Evolutionary conservation across 2,888 invertebrate species (phyloP), one percentile per base, ranked within the genome.

Genomic region (Choreutis nemorana): DNA sequence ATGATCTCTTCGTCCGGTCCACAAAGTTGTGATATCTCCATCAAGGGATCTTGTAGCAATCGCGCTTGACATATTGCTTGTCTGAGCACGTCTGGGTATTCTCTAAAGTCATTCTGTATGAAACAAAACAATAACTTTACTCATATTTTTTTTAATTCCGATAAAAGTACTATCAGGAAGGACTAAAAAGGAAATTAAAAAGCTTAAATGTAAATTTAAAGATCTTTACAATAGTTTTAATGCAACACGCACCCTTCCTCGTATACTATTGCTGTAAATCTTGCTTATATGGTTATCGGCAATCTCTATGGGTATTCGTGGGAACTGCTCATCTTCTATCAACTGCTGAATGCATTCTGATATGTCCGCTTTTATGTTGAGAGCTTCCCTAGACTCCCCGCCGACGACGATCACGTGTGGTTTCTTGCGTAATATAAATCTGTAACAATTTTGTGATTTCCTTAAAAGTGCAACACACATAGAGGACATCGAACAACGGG

Each of bases 1-100:
- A 99, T 73, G 40, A 99, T 93, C 80, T 99, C 99, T 41, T 98
- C 97, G 52, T 99, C 98, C 0, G 90, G 86, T 3, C 95, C 96
- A 61, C 97, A 98, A 0, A 99, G 78, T 55, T 98, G 97, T 1
- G 96, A 92, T 62, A 94, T 97, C 64, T 99, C 99, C 37, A 97
- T 86, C 0, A 99, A 77, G 0, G 99, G 98, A 71, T 99, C 99
- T 67, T 98, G 96, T 50, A 97, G 77, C 34, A 93, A 83, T 12
- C 99, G 83, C 0, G 94, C 97, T 34, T 98, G 73, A 1, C 97
- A 97, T 30, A 97, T 87, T 0, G 98, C 96, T 70, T 98, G 94
- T 0, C 96, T 84, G 2, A 98, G 72, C 8, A 96, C 75, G 26
- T 88, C 86, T 0, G 98, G 98, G 67, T 96, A 97, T 53, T 97